Evolutionary conservation across 2,888 invertebrate species (phyloP).

Genomic region (Acrobasis suavella): DNA sequence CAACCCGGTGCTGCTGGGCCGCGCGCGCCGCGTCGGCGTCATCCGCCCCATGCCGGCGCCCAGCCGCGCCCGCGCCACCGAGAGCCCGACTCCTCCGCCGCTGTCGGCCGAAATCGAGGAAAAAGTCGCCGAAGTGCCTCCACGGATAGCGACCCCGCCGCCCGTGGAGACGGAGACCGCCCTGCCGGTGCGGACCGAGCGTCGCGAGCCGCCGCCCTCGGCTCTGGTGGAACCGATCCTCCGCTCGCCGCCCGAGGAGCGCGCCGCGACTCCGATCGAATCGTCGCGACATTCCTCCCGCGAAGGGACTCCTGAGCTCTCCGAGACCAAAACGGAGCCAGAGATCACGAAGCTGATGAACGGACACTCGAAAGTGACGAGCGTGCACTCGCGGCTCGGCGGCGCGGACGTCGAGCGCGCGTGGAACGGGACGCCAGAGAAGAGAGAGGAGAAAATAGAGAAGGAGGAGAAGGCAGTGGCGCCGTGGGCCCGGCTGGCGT

Average conservation of each 20-base stretch:
- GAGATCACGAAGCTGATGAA: slow-evolving; percentile 39
- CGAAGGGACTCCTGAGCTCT: slow-evolving; percentile 30
- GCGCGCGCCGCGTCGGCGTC: slow-evolving; percentile 78
- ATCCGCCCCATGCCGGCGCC: slow-evolving; percentile 78
- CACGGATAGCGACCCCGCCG: slow-evolving; percentile 37
- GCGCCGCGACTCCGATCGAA: slow-evolving; percentile 37
- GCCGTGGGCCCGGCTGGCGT: slow-evolving; percentile 35
- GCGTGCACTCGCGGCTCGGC: slow-evolving; percentile 48
- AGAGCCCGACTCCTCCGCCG: slow-evolving; percentile 37
- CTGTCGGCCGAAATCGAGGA: slow-evolving; percentile 38
- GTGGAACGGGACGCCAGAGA: slow-evolving; percentile 56
- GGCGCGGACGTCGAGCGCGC: slow-evolving; percentile 64
- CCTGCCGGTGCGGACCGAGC: slow-evolving; percentile 46
- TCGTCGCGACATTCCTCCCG: slow-evolving; percentile 45
- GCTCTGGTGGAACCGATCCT: slow-evolving; percentile 71
- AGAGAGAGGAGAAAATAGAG: slow-evolving; percentile 33
- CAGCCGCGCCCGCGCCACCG: slow-evolving; percentile 35
- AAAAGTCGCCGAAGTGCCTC: slow-evolving; percentile 39
- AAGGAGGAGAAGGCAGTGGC: slow-evolving; percentile 36
- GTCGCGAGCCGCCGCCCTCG: slow-evolving; percentile 54
- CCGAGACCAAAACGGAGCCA: slow-evolving; percentile 20
- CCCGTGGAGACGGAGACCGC: slow-evolving; percentile 45
- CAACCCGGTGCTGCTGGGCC: slow-evolving; percentile 64
- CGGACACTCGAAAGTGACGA: slow-evolving; percentile 44
- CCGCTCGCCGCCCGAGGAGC: slow-evolving; percentile 53